Evolutionary conservation across 2,797 vertebrate species (phyloP).

Genomic region (Silurus aristotelis): DNA sequence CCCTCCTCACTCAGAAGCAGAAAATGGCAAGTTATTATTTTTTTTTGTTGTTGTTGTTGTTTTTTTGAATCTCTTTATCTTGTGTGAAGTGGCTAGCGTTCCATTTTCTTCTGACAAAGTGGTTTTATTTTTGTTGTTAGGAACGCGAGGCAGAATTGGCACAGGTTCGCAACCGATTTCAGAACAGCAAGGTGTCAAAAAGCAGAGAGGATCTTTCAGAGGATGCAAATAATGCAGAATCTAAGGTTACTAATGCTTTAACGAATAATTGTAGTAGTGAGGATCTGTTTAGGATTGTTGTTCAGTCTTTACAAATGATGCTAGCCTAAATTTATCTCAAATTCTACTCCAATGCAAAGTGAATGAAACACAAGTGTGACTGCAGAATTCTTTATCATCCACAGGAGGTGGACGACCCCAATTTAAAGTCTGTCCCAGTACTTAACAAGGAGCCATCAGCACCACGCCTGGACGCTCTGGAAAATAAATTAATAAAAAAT

Average conservation of each 20-base stretch:
- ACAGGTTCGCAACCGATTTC: conserved; percentile 84
- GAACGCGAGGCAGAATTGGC: conserved; percentile 90
- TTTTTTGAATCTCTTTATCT: no score
- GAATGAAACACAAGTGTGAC: background rate
- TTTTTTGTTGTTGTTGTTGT: no score
- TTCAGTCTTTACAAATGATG: background rate
- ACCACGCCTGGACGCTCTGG: background rate
- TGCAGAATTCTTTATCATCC: conserved; percentile 15
- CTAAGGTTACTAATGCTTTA: conserved; percentile 57
- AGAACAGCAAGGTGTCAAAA: conserved; percentile 78
- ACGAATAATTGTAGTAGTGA: background rate
- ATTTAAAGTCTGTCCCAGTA: conserved; percentile 3
- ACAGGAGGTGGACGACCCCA: conserved; percentile 25
- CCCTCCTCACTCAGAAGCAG: conserved; percentile 83
- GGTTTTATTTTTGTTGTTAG: conserved; percentile 65
- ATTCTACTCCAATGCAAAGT: background rate
- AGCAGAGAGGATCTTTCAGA: conserved; percentile 70
- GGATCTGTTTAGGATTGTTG: background rate
- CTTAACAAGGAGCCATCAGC: conserved; percentile 11
- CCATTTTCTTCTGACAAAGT: background rate
- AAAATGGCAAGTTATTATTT: conserved; percentile 77
- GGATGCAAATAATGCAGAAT: conserved; percentile 55
- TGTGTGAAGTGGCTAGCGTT: background rate
- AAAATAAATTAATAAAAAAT: conserved; percentile 19
- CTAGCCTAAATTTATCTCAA: background rate